Conservation (phyloP, 64 coral and sea anemone genomes). For the Stichodactyla helianthus region DNA sequence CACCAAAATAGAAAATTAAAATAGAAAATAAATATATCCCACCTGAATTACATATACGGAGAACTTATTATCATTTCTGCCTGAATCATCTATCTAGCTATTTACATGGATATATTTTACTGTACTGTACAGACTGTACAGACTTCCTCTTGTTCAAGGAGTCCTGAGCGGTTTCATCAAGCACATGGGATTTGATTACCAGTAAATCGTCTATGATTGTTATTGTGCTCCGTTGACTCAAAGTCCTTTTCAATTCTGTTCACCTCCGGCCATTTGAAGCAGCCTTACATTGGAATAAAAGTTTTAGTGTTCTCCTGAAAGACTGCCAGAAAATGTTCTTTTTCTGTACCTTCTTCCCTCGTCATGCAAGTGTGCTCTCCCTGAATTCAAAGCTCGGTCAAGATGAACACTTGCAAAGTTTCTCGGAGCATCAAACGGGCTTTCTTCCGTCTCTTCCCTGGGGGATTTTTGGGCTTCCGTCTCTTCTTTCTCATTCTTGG, state of each 20-base stretch:
- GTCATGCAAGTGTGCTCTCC: conserved; percentile 23
- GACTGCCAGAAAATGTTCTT: conserved; percentile 44
- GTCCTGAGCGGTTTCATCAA: neutral
- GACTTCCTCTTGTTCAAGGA: conserved; percentile 4
- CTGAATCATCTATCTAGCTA: neutral
- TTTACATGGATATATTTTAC: neutral
- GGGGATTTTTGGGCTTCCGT: neutral
- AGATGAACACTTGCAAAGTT: conserved; percentile 47
- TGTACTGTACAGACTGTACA: too few relatives aligned
- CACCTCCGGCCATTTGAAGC: neutral
- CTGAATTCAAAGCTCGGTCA: conserved; percentile 52
- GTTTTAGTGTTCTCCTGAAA: neutral
- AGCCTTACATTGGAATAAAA: neutral
- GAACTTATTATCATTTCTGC: too few relatives aligned
- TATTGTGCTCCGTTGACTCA: neutral
- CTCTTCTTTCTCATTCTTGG: neutral
- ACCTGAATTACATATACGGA: neutral
- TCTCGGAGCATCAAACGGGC: conserved; percentile 11
- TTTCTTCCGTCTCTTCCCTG: neutral
- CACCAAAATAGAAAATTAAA: neutral
- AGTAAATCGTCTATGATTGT: neutral
- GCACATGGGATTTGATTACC: conserved; percentile 7
- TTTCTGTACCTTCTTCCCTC: conserved; percentile 50
- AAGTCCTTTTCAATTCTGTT: neutral
- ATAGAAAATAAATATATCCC: neutral